phyloP scores from a whole-genome alignment of 2,888 invertebrate genomes.

The Agrotis clavis region DNA sequence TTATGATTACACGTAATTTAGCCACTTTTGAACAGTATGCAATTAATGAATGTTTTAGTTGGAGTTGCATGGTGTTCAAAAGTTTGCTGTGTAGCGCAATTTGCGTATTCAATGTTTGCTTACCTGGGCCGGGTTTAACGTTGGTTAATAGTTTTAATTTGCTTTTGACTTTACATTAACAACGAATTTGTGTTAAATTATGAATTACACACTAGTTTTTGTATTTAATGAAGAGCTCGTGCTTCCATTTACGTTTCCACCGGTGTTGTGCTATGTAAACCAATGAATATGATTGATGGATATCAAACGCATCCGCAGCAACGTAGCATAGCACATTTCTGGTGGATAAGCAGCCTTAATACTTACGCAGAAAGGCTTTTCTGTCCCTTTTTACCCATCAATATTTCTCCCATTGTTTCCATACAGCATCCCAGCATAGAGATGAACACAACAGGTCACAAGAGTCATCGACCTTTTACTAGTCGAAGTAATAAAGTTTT shows the following conservation, averaged over 20 bases:
- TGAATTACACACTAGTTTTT: no score
- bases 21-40: conserved; percentile 12
- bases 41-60: conserved; percentile 41
- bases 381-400: no score
- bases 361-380: no score
- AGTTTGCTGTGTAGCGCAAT: conserved; percentile 36
- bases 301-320: no score
- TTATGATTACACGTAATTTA: conserved; percentile 17
- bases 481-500: conserved; percentile 69
- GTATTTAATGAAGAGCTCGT: no score
- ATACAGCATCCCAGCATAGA: conserved; percentile 29
- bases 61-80: conserved; percentile 16
- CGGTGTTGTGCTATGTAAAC: no score
- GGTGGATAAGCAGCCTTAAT: not conserved
- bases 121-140: not conserved
- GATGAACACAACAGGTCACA: conserved; percentile 25
- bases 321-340: not conserved
- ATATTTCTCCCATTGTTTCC: not conserved
- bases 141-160: conserved; percentile 1
- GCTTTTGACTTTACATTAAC: conserved; percentile 5
- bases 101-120: conserved; percentile 31
- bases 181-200: not conserved
- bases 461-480: conserved; percentile 59
- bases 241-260: no score
- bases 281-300: no score